Evolutionary conservation across 2,888 invertebrate species (phyloP), one percentile per base, ranked within the genome.

Genomic region (Ectobius pallidus): DNA sequence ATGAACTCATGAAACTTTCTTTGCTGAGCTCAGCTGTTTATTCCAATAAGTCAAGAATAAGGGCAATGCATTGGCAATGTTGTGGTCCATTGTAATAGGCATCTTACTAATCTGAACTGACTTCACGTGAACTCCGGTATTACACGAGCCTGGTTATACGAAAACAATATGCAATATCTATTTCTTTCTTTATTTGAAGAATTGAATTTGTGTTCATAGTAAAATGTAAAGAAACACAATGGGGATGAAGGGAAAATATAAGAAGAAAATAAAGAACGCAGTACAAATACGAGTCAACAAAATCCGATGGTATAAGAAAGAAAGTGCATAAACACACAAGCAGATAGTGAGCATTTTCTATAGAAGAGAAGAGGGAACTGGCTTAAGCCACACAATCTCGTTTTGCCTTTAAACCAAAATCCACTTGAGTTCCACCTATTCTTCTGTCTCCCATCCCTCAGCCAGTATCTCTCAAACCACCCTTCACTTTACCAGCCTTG

Each of bases 381-480:
- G n/a, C 63, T 63, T 63, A 63, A 63, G 63, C 63, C 63, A 20
- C 42, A 63, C 63, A 63, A 63, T 63, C 63, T 63, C 63, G 63
- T 63, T 42, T 63, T 63, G 42, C 63, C 63, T 42, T 42, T 34
- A 63, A 42, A 63, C 63, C 63, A 63, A 63, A 63, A 63, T 63
- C 63, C 63, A 63, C 63, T 63, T 42, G 22, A 63, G 42, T 63
- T 63, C 63, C 22, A 22, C 42, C 63, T 63, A 42, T 63, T 63
- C 63, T 63, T 63, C 32, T 63, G 30, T 61, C 25, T n/a, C 63
- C 42, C 63, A 63, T 22, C 4, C 63, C 63, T 22, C 11, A 18
- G 14, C 42, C 16, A 18, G 39, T 14, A 58, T 27, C 58, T 58
- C 25, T n/a, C 61, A 61, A 52, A 52, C 52, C 52, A 25, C n/a